A percentile compares a stretch with the other conserved stretches of the same genome.
Evolutionary conservation across 2,888 invertebrate species (phyloP).

Genomic region (Tryphoninae sp.): DNA sequence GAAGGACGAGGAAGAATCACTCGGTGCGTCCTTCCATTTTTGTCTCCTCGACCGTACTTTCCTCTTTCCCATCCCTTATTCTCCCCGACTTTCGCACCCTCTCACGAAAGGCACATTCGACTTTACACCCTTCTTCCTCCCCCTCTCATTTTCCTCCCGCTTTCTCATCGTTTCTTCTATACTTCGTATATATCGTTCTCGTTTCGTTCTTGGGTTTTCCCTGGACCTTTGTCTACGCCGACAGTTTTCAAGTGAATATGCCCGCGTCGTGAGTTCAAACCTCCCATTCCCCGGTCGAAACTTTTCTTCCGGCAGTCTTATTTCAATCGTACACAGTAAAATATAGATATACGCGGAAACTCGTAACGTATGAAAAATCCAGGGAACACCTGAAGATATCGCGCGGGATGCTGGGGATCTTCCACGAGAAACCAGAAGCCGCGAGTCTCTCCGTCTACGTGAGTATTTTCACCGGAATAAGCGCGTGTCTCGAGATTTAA

Average conservation of each 20-base stretch:
- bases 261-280: slow-evolving; percentile 42
- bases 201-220: slow-evolving; percentile 35
- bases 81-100: slow-evolving; percentile 12
- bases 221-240: slow-evolving; percentile 60
- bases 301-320: slow-evolving; percentile 45
- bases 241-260: slow-evolving; percentile 67
- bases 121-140: slow-evolving; percentile 6
- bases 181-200: slow-evolving; percentile 25
- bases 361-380: slow-evolving; percentile 1
- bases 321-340: slow-evolving; percentile 32
- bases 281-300: slow-evolving; percentile 42
- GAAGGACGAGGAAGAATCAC: slow-evolving; percentile 21
- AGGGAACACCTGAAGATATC: slow-evolving; percentile 45
- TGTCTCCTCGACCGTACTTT: slow-evolving; percentile 33
- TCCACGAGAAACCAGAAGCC: slow-evolving; percentile 35
- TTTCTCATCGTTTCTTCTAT: slow-evolving; percentile 4
- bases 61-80: slow-evolving; percentile 31
- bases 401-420: slow-evolving; percentile 28
- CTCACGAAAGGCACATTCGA: background rate
- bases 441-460: slow-evolving; percentile 15
- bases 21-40: slow-evolving; percentile 24
- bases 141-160: slow-evolving; percentile 46
- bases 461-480: slow-evolving; percentile 15
- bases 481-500: slow-evolving; percentile 27
- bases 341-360: slow-evolving; percentile 3